phyloP scores from a whole-genome alignment of 2,113 vertebrate species.

The Donacobius atricapilla region DNA sequence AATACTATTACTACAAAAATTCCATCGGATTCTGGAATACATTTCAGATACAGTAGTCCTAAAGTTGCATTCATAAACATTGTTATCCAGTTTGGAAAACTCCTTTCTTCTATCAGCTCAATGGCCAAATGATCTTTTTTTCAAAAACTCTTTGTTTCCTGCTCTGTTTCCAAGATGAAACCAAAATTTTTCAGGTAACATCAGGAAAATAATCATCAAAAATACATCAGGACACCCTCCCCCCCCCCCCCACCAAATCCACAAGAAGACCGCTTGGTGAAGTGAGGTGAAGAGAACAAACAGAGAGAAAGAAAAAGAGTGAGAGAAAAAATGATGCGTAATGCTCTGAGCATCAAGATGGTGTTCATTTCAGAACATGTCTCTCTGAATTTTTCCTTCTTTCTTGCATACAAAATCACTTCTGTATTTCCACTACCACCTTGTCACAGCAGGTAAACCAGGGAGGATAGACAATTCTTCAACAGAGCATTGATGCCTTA shows the following conservation, averaged over 20 bases:
- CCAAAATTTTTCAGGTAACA: neutral
- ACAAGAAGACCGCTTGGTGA: fast-evolving
- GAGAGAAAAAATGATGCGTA: fast-evolving
- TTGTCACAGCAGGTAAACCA: neutral
- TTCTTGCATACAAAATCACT: neutral
- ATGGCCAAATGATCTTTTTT: neutral
- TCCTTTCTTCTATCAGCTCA: neutral
- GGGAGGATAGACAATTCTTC: neutral
- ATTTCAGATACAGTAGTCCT: neutral
- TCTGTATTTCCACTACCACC: neutral
- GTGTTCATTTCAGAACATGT: neutral
- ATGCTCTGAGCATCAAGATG: neutral
- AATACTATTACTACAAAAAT: neutral
- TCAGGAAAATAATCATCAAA: neutral
- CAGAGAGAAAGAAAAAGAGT: too few relatives aligned
- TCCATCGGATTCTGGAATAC: neutral
- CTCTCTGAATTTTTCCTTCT: neutral
- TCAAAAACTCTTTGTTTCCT: neutral
- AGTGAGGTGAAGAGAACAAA: neutral
- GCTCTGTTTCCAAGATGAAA: neutral
- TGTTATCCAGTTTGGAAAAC: neutral
- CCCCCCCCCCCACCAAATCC: neutral
- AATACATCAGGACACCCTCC: neutral
- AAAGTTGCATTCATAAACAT: neutral
- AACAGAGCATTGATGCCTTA: too few relatives aligned